Conservation (phyloP, 2,888 invertebrate genomes). For the Magallana nippona region DNA sequence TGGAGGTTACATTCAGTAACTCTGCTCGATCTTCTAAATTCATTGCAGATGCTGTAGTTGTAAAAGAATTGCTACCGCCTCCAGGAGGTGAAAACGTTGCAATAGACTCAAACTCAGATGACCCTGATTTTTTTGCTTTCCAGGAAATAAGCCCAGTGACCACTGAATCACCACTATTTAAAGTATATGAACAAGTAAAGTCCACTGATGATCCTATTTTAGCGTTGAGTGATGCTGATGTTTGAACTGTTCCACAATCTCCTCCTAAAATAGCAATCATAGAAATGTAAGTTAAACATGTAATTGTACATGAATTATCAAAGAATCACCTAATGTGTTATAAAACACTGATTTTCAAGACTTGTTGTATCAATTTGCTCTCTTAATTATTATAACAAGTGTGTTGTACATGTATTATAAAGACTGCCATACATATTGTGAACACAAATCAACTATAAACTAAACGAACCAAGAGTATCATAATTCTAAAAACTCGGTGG, state of each 20-base stretch:
- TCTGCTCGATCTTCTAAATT: slow-evolving; percentile 18
- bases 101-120: neutral
- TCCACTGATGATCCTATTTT: neutral
- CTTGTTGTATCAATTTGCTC: too few relatives aligned
- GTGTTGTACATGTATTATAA: too few relatives aligned
- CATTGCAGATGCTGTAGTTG: neutral
- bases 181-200: slow-evolving; percentile 34
- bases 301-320: too few relatives aligned
- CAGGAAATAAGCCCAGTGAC: neutral
- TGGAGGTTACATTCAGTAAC: slow-evolving; percentile 5
- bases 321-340: too few relatives aligned
- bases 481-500: too few relatives aligned
- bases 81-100: slow-evolving; percentile 39
- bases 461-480: too few relatives aligned
- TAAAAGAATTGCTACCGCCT: neutral
- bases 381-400: too few relatives aligned
- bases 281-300: too few relatives aligned
- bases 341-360: too few relatives aligned
- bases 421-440: too few relatives aligned
- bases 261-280: neutral
- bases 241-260: neutral
- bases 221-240: neutral
- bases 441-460: too few relatives aligned
- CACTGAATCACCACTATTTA: neutral
- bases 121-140: neutral